Evolutionary conservation across 1,140 invertebrate genomes (phyloP), one percentile per base, ranked within the genome.

Genomic region (Plectrocnemia conspersa): DNA sequence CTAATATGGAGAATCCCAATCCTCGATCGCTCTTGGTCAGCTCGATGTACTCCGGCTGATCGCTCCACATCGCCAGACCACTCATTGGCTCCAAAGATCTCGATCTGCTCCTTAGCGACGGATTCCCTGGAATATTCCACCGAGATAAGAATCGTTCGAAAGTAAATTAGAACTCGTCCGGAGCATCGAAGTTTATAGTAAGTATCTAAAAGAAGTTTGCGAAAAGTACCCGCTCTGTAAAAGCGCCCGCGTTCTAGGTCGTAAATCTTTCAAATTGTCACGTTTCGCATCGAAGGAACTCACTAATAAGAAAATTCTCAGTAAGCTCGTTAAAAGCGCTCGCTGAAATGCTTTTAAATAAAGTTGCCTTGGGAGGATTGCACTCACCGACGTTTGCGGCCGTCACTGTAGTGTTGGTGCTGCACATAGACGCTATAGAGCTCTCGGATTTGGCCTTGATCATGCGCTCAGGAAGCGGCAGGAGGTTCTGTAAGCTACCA

Each of bases 381-480:
- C 21, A 41, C 45, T 57, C 19, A 54, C 54, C 54, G 19, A 56
- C 21, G 16, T 56, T 60, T 3, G 70, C 72, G 10, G 75, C 70
- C 13, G 78, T 77, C 49, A 79, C 74, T 23, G 80, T 79, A 4
- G 78, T 72, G 10, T 66, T 69, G 29, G 81, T 79, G 24, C 72
- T 74, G 50, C 72, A 76, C 2, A 74, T 58, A 0, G 83, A 85
- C 1, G 82, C 81, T 2, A 89, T 75, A 11, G 83, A 83, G 53
- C 85, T 85, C 68, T 92, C 89, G 0, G 88, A 91, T 71, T 91
- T 91, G 2, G 89, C 88, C 72, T 98, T 98, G 33, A 97, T 92
- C 42, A 98, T 78, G 40, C 93, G 79, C 72, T 93, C 91, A 56
- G 86, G 86, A 4, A 86, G 81, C 10, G 89, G 88, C 35, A 93